Conservation (phyloP, 2,797 vertebrate species). For the Mastacembelus armatus region DNA sequence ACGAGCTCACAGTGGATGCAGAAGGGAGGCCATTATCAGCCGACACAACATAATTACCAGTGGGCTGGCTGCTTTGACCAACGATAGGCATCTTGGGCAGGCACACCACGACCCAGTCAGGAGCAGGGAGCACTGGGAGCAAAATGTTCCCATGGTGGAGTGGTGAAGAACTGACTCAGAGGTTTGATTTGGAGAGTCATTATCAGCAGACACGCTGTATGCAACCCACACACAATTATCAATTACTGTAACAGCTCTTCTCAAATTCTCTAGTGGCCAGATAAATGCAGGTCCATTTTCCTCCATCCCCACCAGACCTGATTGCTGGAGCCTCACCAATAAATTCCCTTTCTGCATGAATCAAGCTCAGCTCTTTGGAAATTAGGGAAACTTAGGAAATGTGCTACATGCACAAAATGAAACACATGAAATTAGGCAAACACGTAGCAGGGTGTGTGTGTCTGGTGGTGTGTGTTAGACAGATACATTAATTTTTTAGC, state of each 20-base stretch:
- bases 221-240: conserved; percentile 64
- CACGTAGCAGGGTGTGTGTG: neutral
- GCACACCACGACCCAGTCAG: conserved; percentile 12
- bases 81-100: conserved; percentile 70
- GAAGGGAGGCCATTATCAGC: conserved; percentile 58
- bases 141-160: conserved; percentile 40
- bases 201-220: conserved; percentile 57
- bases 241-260: conserved; percentile 70
- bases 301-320: conserved; percentile 34
- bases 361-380: conserved; percentile 24
- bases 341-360: conserved; percentile 42
- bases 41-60: conserved; percentile 53
- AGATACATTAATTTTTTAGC: no score
- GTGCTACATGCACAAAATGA: neutral
- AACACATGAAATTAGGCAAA: neutral
- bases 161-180: conserved; percentile 29
- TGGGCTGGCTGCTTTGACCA: conserved; percentile 36
- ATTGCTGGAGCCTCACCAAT: conserved; percentile 33
- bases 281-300: conserved; percentile 60
- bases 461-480: neutral
- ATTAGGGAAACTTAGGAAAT: conserved; percentile 2
- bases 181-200: conserved; percentile 56
- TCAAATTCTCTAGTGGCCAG: conserved; percentile 56
- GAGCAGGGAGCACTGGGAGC: conserved; percentile 48
- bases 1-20: conserved; percentile 42